A percentile compares a stretch with the other conserved stretches of the same genome.
phyloP scores from a whole-genome alignment of 1,140 invertebrate genomes.

The Drosophila kepulauana region DNA sequence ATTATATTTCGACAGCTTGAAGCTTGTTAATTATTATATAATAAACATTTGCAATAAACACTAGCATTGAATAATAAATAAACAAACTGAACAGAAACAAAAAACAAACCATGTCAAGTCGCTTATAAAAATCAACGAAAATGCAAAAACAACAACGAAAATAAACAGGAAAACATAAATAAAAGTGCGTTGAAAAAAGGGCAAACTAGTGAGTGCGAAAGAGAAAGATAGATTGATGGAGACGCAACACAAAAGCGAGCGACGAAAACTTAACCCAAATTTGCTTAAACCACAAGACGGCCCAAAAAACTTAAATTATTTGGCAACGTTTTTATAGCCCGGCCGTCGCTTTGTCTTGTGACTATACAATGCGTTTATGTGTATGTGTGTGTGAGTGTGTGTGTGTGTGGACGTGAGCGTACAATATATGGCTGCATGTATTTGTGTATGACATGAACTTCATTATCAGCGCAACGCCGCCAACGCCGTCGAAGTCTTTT shows the following conservation, averaged over 20 bases:
- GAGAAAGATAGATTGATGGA: background rate
- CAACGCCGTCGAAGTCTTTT: constrained; percentile 43
- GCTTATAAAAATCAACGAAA: constrained; percentile 62
- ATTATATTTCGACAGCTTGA: constrained; percentile 55
- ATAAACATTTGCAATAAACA: constrained; percentile 49
- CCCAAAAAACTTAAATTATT: constrained; percentile 69
- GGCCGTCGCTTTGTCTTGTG: constrained; percentile 59
- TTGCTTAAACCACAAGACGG: constrained; percentile 67
- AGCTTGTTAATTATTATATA: constrained; percentile 74
- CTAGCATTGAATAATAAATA: constrained; percentile 72
- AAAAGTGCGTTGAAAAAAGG: constrained; percentile 49
- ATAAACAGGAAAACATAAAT: constrained; percentile 53
- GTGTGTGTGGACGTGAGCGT: constrained; percentile 17
- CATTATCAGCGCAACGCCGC: constrained; percentile 67
- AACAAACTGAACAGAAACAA: constrained; percentile 31
- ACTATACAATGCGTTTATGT: constrained; percentile 51
- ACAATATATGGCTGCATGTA: background rate
- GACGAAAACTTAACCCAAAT: constrained; percentile 74
- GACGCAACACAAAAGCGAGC: constrained; percentile 49
- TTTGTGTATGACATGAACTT: constrained; percentile 72
- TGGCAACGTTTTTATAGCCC: constrained; percentile 80
- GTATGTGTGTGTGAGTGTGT: background rate
- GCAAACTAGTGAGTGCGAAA: constrained; percentile 11
- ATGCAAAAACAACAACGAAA: constrained; percentile 62
- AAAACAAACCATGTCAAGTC: constrained; percentile 68